Evolutionary conservation across 2,797 vertebrate genomes (phyloP).

Genomic region (Sebastes oblongus): DNA sequence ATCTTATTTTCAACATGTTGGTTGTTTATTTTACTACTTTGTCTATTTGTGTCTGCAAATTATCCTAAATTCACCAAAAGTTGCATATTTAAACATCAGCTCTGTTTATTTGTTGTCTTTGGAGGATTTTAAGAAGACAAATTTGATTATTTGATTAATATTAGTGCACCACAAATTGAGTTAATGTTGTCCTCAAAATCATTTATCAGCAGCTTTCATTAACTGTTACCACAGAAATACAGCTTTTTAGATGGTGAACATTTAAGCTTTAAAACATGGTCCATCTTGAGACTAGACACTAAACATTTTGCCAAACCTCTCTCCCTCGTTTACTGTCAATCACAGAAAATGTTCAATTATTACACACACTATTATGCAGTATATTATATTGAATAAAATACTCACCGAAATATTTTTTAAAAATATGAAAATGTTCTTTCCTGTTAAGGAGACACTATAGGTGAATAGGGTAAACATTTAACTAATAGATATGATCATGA

Average conservation of each 20-base stretch:
- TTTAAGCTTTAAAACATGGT: accelerated
- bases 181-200: background rate
- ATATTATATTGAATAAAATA: background rate
- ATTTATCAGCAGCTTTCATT: background rate
- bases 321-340: accelerated
- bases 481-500: background rate
- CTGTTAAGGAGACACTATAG: accelerated
- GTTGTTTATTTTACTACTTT: too few species aligned
- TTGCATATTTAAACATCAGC: too few species aligned
- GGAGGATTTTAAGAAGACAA: background rate
- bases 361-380: background rate
- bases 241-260: background rate
- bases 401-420: too few species aligned
- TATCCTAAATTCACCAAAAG: too few species aligned
- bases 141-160: background rate
- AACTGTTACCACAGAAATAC: background rate
- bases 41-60: too few species aligned
- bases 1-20: background rate
- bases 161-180: background rate
- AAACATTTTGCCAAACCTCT: background rate
- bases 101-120: background rate
- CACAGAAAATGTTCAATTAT: background rate
- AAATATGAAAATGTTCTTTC: background rate
- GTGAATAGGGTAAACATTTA: background rate
- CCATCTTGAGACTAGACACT: background rate